Conservation (phyloP, 2,888 invertebrate genomes). For the Melipona bicolor region DNA sequence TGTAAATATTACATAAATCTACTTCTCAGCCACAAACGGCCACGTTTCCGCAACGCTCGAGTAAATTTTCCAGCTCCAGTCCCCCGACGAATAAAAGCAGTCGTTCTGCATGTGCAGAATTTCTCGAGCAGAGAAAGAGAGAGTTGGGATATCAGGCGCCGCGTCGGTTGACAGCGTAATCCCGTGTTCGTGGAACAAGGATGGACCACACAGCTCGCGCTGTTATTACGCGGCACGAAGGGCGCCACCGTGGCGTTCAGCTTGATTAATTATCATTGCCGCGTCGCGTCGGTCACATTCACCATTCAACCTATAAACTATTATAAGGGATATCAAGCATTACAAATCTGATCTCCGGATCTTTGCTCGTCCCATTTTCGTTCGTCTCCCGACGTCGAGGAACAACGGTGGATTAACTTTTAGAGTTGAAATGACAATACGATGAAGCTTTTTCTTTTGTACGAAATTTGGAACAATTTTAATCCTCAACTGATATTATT, state of each 20-base stretch:
- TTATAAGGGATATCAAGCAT: too few relatives aligned
- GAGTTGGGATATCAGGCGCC: slow-evolving; percentile 18
- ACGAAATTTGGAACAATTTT: too few relatives aligned
- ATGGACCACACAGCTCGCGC: slow-evolving; percentile 76
- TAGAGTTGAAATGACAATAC: too few relatives aligned
- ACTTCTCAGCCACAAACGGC: too few relatives aligned
- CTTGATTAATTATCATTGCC: slow-evolving; percentile 79
- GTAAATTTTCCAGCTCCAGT: background rate
- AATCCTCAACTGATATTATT: too few relatives aligned
- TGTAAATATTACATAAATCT: too few relatives aligned
- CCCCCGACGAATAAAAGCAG: background rate
- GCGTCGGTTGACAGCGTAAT: slow-evolving; percentile 49
- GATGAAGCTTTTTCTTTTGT: too few relatives aligned
- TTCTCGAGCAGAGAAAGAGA: slow-evolving; percentile 2
- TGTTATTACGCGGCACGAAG: slow-evolving; percentile 73
- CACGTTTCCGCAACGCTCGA: background rate
- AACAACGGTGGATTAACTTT: too few relatives aligned
- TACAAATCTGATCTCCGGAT: too few relatives aligned
- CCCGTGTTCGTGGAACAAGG: slow-evolving; percentile 62
- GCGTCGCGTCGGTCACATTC: slow-evolving; percentile 64
- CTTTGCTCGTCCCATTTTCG: too few relatives aligned
- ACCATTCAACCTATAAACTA: slow-evolving; percentile 46
- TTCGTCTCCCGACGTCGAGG: too few relatives aligned
- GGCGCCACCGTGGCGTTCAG: slow-evolving; percentile 73
- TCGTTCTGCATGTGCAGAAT: background rate